Evolutionary conservation across 2,113 vertebrate genomes (phyloP).

Genomic region (Holacanthus passer): DNA sequence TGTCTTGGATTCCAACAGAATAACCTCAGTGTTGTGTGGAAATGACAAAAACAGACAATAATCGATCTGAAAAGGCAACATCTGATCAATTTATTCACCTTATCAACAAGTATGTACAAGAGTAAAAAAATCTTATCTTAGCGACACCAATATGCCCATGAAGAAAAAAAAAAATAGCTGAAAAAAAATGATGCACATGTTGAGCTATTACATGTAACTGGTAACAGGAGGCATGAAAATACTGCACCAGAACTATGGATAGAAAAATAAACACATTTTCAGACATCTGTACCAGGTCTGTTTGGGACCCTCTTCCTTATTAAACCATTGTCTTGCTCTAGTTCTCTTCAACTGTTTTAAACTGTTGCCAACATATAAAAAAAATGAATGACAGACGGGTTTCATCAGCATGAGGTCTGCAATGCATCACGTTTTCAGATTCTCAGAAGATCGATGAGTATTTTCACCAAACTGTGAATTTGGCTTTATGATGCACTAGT

Average conservation of each 20-base stretch:
- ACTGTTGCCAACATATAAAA: slow-evolving; percentile 24
- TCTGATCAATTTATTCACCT: slow-evolving; percentile 73
- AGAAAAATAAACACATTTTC: slow-evolving; percentile 47
- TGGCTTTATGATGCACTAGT: slow-evolving; percentile 20
- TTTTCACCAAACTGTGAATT: neutral
- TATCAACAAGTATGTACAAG: slow-evolving; percentile 68
- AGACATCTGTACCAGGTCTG: neutral
- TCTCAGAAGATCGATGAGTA: neutral
- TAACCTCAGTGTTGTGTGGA: neutral
- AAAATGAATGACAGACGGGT: neutral
- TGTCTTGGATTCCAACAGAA: neutral
- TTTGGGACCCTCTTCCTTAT: slow-evolving; percentile 1
- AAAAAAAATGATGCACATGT: neutral
- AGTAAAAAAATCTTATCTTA: slow-evolving; percentile 46
- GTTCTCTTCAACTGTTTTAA: slow-evolving; percentile 5
- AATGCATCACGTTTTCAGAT: neutral
- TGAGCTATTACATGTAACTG: slow-evolving; percentile 1
- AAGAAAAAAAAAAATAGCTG: slow-evolving; percentile 1
- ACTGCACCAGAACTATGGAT: slow-evolving; percentile 23
- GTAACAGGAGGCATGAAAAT: slow-evolving; percentile 14
- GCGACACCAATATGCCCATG: slow-evolving; percentile 22
- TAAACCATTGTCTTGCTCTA: neutral
- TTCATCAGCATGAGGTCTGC: slow-evolving; percentile 14
- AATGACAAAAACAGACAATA: neutral
- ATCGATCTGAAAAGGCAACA: slow-evolving; percentile 67